phyloP scores from a whole-genome alignment of 1,140 invertebrate species.

The Drosophila lacertosa region DNA sequence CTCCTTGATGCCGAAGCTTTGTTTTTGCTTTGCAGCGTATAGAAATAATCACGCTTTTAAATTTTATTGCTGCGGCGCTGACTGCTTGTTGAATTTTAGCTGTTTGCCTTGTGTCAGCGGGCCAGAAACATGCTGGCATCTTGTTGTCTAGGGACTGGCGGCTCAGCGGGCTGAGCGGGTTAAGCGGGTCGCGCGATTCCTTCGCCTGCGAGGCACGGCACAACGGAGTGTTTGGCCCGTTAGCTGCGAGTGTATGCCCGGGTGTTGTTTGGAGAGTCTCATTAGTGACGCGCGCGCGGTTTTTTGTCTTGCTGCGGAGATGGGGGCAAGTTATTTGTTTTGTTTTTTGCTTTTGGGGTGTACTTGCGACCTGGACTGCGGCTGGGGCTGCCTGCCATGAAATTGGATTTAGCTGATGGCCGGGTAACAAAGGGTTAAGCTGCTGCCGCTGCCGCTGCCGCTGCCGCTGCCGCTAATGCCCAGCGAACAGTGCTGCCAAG shows the following conservation, averaged over 20 bases:
- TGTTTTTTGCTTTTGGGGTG: conserved; percentile 21
- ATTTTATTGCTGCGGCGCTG: conserved; percentile 64
- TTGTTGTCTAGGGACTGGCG: conserved; percentile 35
- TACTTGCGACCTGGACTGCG: neutral
- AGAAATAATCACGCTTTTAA: conserved; percentile 72
- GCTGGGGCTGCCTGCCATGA: conserved; percentile 34
- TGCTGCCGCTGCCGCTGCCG: neutral
- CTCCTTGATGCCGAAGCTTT: conserved; percentile 23
- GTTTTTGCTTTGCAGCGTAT: conserved; percentile 35
- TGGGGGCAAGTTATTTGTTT: conserved; percentile 39
- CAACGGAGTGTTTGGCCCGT: conserved; percentile 1
- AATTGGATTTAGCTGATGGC: conserved; percentile 43
- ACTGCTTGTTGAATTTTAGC: conserved; percentile 61
- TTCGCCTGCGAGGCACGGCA: neutral
- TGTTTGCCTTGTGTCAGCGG: conserved; percentile 37
- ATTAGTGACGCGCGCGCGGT: conserved; percentile 67
- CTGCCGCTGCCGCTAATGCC: too few relatives aligned
- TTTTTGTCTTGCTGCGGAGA: conserved; percentile 24
- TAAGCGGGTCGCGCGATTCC: neutral
- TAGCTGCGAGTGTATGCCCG: conserved; percentile 6
- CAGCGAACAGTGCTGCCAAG: neutral
- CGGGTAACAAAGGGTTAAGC: conserved; percentile 25
- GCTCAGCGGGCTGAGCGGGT: conserved; percentile 28
- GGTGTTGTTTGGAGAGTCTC: conserved; percentile 74
- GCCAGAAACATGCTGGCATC: conserved; percentile 51